Conservation (phyloP, 1,140 invertebrate species). For the Macrobrachium rosenbergii region DNA sequence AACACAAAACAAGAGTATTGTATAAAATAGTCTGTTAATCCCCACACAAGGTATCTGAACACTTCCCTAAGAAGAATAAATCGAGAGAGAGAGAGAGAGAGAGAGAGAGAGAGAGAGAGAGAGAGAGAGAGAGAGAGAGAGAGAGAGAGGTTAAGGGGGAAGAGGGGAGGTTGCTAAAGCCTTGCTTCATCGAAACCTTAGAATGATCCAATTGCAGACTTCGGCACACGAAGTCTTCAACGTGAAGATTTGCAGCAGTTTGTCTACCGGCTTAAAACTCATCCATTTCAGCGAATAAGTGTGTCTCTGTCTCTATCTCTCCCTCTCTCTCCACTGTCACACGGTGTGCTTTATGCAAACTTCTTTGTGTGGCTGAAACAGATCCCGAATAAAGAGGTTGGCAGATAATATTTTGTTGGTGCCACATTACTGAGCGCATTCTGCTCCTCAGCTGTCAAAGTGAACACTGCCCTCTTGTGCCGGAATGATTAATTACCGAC, state of each 20-base stretch:
- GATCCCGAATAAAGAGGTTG: conserved; percentile 14
- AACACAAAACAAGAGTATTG: neutral
- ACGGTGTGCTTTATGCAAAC: conserved; percentile 10
- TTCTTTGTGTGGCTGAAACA: conserved; percentile 15
- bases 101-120: conserved; percentile 5
- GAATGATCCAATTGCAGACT: too few species aligned
- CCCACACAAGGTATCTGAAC: neutral
- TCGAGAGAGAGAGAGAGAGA: neutral
- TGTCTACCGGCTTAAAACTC: too few species aligned
- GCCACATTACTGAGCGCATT: conserved; percentile 18
- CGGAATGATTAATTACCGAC: conserved; percentile 20
- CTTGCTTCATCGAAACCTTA: neutral
- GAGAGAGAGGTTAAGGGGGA: too few species aligned
- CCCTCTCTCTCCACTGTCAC: neutral
- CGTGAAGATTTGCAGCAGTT: too few species aligned
- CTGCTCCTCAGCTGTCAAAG: conserved; percentile 28
- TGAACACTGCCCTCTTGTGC: conserved; percentile 24
- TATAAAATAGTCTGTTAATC: neutral
- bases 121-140: conserved; percentile 18
- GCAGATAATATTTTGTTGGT: conserved; percentile 21
- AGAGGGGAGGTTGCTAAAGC: neutral
- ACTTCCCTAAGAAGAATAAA: neutral
- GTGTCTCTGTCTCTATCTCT: too few species aligned
- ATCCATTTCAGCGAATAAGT: too few species aligned
- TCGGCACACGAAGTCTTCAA: too few species aligned